Percentiles rank a stretch among this genome's conserved stretches.
Conservation (phyloP, 2,888 invertebrate genomes). For the Campoplex nolae region DNA sequence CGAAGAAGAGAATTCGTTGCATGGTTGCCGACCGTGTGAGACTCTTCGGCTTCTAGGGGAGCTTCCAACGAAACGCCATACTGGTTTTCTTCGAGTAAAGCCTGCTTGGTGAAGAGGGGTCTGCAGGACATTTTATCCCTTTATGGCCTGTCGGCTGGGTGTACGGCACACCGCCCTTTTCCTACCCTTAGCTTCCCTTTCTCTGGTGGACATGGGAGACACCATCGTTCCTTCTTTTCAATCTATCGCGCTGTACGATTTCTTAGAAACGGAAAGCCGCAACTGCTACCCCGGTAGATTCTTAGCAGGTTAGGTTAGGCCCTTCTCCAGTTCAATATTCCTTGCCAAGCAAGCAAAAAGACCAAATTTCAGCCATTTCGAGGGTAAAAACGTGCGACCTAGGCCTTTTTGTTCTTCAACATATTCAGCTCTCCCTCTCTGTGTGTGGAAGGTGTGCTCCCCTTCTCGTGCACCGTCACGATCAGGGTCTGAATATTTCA, state of each 20-base stretch:
- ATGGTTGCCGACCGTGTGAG: slow-evolving; percentile 51
- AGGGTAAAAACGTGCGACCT: background rate
- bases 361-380: background rate
- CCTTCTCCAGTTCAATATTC: background rate
- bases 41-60: slow-evolving; percentile 57
- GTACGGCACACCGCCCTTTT: slow-evolving; percentile 5
- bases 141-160: slow-evolving; percentile 41
- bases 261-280: background rate
- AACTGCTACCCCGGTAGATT: background rate
- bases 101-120: slow-evolving; percentile 41
- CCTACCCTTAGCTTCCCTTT: slow-evolving; percentile 29
- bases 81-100: slow-evolving; percentile 53
- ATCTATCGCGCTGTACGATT: background rate
- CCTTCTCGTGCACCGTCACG: background rate
- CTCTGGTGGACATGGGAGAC: background rate
- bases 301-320: background rate
- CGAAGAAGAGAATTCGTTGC: slow-evolving; percentile 58
- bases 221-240: background rate
- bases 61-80: slow-evolving; percentile 55
- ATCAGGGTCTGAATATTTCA: slow-evolving; percentile 46
- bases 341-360: background rate
- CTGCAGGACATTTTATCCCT: slow-evolving; percentile 39
- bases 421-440: background rate
- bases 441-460: no score
- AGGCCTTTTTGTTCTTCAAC: background rate